Evolutionary conservation across 2,888 invertebrate genomes (phyloP).

Genomic region (Teinopalpus imperialis): DNA sequence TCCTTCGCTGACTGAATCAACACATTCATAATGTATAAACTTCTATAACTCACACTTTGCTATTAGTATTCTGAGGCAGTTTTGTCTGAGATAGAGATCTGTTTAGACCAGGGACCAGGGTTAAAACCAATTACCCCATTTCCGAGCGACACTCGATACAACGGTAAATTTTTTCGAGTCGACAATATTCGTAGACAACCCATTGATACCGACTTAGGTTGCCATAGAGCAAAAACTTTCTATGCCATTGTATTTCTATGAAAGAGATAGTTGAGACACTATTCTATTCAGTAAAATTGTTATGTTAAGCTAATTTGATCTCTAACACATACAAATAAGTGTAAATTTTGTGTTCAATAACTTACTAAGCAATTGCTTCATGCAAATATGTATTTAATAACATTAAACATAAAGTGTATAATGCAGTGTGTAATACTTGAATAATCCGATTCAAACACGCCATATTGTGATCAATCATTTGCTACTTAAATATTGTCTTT

Average conservation of each 20-base stretch:
- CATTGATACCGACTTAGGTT: neutral
- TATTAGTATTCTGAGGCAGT: too few relatives aligned
- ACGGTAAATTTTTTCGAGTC: too few relatives aligned
- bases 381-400: neutral
- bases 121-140: too few relatives aligned
- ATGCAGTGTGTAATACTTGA: neutral
- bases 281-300: neutral
- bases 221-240: conserved; percentile 18
- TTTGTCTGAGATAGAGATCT: too few relatives aligned
- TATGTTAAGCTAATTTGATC: conserved; percentile 12
- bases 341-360: conserved; percentile 5
- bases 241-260: conserved; percentile 12
- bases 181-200: too few relatives aligned
- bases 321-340: conserved; percentile 5
- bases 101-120: too few relatives aligned
- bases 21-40: too few relatives aligned
- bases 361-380: neutral
- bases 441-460: conserved; percentile 3
- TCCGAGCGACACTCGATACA: too few relatives aligned
- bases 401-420: neutral
- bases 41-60: too few relatives aligned
- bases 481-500: conserved; percentile 10
- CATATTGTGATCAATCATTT: conserved; percentile 12
- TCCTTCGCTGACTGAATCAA: too few relatives aligned
- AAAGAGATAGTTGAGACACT: conserved; percentile 14